These are phyloP conservation scores for Aphidoletes aphidimyza DNA, from an alignment of 2,888 invertebrate species.

Conservation along the genomic window DNA sequence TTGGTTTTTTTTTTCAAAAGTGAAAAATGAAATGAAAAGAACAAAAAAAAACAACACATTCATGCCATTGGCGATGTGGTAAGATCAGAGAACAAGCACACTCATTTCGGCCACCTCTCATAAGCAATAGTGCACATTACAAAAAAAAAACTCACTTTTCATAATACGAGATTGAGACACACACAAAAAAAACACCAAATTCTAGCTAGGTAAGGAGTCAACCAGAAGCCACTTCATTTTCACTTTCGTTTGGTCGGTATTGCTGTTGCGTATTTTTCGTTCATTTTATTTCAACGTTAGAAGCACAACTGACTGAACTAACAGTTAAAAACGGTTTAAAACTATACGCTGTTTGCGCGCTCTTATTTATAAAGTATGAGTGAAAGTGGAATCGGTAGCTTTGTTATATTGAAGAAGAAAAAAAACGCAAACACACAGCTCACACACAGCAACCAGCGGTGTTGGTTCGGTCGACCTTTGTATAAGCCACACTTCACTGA, in stretches of 20 bases:
- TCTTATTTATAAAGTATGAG: constrained; percentile 50
- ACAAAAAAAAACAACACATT: neutral
- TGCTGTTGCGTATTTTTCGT: neutral
- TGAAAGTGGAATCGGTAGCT: constrained; percentile 43
- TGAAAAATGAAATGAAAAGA: neutral
- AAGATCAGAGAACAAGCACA: too few species aligned
- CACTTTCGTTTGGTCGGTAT: neutral
- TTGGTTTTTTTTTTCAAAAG: neutral
- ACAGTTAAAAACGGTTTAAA: constrained; percentile 50
- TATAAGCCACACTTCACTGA: neutral
- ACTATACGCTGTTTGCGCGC: constrained; percentile 26
- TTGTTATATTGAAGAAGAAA: neutral
- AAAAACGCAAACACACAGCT: too few species aligned
- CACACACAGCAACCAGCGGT: too few species aligned
- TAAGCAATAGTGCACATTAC: neutral
- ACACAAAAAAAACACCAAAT: too few species aligned
- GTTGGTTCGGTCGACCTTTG: neutral
- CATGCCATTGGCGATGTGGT: neutral
- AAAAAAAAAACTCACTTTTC: constrained; percentile 50
- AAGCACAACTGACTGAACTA: constrained; percentile 28
- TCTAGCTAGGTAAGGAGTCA: neutral
- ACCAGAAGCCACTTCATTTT: neutral
- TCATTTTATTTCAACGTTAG: neutral
- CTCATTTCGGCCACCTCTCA: too few species aligned
- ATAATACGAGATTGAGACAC: neutral